Base-by-base conservation (phyloP, 2,888 invertebrate genomes). In the Scaptodrosophila latifasciaeformis region DNA sequence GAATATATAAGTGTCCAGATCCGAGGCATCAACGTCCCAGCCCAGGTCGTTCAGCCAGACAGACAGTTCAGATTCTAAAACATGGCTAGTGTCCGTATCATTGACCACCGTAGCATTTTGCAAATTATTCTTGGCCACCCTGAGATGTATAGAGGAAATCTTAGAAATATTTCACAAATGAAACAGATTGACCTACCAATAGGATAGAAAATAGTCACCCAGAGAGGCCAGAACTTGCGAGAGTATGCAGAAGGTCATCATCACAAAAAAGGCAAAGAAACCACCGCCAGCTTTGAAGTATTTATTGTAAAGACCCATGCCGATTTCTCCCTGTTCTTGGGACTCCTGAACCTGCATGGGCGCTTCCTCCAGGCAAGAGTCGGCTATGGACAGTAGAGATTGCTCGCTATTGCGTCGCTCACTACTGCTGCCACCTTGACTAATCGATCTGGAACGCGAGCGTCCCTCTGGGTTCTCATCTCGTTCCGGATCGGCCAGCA, bases 161-260 rank as follows among this genome's bases (percentile, higher is more conserved):
- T 24, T 24, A 5, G 0, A 15, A 2, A 34, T 31, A 1, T 12
- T 2, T 15, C 12, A 17, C 10, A 18, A 5, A 10, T 2, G 5
- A 19, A 17, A 9, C n/a, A n/a, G 5, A 0, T 40, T 0, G 3
- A 45, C 76, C 70, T 55, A 52, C 94, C 94, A 95, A 79, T 89
- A 91, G 4, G 92, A 90, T 5, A 94, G 89, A 88, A 93, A 95
- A 86, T 91, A 94, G 83, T 95, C 95, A 1, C 92, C 90, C 4
- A 90, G 89, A 7, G 93, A 94, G 1, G 92, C 93, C 31, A 92
- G 85, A 4, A 89, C 69, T 86, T 95, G 95, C 1, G 93, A 89
- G 0, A 91, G 59, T 15, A 91, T 67, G 64, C 92, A 93, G 21
- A 92, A 88, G 2, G 89, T 40, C 2, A 91, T 62, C 85, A 94